Conservation (phyloP, 2,113 vertebrate species). For the Shinisaurus crocodilurus region DNA sequence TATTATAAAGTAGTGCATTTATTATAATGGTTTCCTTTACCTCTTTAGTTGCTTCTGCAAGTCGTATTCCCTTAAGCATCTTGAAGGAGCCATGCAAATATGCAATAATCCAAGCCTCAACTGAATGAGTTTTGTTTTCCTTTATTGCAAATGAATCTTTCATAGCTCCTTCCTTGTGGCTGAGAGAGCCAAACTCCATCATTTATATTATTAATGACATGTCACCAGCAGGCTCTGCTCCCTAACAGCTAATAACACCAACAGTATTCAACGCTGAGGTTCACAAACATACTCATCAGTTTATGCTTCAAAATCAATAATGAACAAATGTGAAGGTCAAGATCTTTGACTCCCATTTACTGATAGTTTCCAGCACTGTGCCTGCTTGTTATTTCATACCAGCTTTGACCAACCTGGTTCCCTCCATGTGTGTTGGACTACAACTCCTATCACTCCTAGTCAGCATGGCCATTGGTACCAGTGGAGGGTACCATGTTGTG, state of each 20-base stretch:
- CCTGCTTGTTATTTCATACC: neutral
- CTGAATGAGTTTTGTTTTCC: neutral
- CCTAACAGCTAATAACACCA: slow-evolving; percentile 45
- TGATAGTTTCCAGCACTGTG: neutral
- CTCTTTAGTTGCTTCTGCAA: neutral
- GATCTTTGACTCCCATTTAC: neutral
- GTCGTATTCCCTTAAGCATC: neutral
- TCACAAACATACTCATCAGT: slow-evolving; percentile 34
- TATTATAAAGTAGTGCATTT: neutral
- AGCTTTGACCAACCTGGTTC: no score
- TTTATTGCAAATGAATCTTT: neutral
- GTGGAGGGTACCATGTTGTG: no score
- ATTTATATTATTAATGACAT: slow-evolving; percentile 34
- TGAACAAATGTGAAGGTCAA: slow-evolving; percentile 8
- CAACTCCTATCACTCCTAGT: no score
- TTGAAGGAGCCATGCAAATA: neutral
- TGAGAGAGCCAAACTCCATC: slow-evolving; percentile 11
- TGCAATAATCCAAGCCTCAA: neutral
- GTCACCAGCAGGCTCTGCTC: slow-evolving; percentile 32
- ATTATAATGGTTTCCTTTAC: neutral
- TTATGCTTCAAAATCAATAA: slow-evolving; percentile 48
- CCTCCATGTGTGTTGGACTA: no score
- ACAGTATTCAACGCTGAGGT: slow-evolving; percentile 32
- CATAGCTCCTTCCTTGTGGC: neutral
- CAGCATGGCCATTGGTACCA: no score